Evolutionary conservation across 2,888 invertebrate species (phyloP).

Genomic region (Drosophila stalkeri): DNA sequence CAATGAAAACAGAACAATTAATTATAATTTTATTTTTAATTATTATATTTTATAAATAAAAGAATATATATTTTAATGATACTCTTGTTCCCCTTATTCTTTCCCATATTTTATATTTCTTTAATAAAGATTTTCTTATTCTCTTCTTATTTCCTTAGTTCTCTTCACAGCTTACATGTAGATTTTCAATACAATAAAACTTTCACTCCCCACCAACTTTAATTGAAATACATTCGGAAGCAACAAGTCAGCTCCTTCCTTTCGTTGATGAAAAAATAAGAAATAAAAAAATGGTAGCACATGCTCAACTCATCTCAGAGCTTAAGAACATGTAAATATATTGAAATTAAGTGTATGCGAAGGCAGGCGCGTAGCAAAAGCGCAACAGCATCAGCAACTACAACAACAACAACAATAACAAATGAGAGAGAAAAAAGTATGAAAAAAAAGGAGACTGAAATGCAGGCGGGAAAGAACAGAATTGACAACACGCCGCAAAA

Average conservation of each 20-base stretch:
- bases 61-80: too few species aligned
- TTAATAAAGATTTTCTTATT: too few species aligned
- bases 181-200: too few species aligned
- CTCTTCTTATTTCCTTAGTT: too few species aligned
- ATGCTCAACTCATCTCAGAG: constrained; percentile 24
- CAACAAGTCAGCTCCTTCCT: constrained; percentile 50
- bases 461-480: constrained; percentile 70
- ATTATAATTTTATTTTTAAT: too few species aligned
- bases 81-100: too few species aligned
- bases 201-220: not conserved
- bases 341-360: constrained; percentile 58
- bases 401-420: constrained; percentile 23
- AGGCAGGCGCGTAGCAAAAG: constrained; percentile 45
- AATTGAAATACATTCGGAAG: constrained; percentile 40
- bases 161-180: too few species aligned
- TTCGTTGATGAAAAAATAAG: not conserved
- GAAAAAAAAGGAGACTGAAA: constrained; percentile 22
- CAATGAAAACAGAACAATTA: too few species aligned
- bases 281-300: constrained; percentile 7
- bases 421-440: constrained; percentile 28
- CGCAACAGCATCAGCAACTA: constrained; percentile 48
- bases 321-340: constrained; percentile 47
- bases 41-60: too few species aligned
- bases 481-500: constrained; percentile 79
- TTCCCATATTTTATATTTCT: too few species aligned